phyloP scores from a whole-genome alignment of 2,888 invertebrate genomes.

The Melangyna quadrimaculata region DNA sequence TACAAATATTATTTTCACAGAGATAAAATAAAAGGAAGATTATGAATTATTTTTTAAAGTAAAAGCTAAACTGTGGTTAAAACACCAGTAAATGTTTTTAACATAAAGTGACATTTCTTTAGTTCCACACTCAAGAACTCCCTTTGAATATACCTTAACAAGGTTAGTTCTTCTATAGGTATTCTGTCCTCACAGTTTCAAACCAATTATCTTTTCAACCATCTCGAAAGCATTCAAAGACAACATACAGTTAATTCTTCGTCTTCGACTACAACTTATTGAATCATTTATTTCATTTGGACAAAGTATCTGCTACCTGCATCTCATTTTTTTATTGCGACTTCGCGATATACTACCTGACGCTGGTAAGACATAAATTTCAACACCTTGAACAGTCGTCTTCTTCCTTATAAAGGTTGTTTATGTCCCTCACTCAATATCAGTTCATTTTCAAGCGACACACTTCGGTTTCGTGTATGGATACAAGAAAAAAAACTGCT shows the following conservation, averaged over 20 bases:
- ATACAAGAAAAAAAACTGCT: neutral
- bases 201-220: neutral
- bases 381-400: conserved; percentile 26
- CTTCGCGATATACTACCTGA: conserved; percentile 24
- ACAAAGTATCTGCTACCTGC: conserved; percentile 36
- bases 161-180: neutral
- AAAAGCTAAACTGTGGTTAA: too few species aligned
- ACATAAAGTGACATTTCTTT: too few species aligned
- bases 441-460: conserved; percentile 5
- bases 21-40: too few species aligned
- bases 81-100: too few species aligned
- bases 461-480: conserved; percentile 9
- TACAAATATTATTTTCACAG: too few species aligned
- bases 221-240: conserved; percentile 7
- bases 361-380: conserved; percentile 27
- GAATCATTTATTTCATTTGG: conserved; percentile 36
- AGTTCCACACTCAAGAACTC: neutral
- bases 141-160: neutral
- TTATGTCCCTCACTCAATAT: conserved; percentile 12
- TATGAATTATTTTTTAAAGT: too few species aligned
- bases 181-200: neutral
- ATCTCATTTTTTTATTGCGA: conserved; percentile 30
- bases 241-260: neutral
- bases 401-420: neutral
- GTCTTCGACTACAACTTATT: conserved; percentile 17